Conservation (phyloP, 2,113 vertebrate genomes). For the Suncus etruscus region DNA sequence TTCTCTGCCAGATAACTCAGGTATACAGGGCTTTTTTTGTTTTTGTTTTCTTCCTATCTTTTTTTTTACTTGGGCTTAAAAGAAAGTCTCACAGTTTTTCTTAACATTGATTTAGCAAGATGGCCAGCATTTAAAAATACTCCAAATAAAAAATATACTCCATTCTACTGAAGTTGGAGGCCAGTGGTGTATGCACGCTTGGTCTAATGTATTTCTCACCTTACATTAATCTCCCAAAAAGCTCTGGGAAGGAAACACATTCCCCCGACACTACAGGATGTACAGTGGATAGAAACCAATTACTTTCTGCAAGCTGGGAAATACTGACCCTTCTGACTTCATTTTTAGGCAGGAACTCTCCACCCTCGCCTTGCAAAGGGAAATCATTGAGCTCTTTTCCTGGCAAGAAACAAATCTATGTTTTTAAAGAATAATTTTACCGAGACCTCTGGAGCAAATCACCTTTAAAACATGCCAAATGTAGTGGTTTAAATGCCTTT, state of each 20-base stretch:
- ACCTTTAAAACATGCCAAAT: conserved; percentile 61
- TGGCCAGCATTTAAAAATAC: conserved; percentile 41
- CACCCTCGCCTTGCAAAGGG: conserved; percentile 14
- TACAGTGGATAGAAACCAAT: conserved; percentile 68
- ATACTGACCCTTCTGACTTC: conserved; percentile 71
- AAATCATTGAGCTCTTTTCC: conserved; percentile 63
- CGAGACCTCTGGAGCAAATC: conserved; percentile 51
- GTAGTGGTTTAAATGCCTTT: conserved; percentile 73
- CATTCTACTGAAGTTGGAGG: not conserved
- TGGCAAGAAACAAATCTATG: conserved; percentile 46
- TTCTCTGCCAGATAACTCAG: not conserved
- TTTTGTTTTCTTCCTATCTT: not conserved
- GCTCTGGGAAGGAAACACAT: conserved; percentile 56
- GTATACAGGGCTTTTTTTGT: not conserved
- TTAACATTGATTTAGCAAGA: conserved; percentile 51
- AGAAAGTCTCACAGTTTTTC: conserved; percentile 44
- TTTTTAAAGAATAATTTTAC: conserved; percentile 67
- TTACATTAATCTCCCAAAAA: conserved; percentile 48
- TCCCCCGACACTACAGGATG: not conserved
- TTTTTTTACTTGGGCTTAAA: not conserved
- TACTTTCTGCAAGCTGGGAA: conserved; percentile 65
- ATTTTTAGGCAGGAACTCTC: conserved; percentile 56
- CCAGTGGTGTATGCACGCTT: not conserved
- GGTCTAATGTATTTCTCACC: conserved; percentile 7
- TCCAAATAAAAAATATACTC: conserved; percentile 4